Conservation (phyloP, 2,797 vertebrate genomes). For the Anguilla megastoma region DNA sequence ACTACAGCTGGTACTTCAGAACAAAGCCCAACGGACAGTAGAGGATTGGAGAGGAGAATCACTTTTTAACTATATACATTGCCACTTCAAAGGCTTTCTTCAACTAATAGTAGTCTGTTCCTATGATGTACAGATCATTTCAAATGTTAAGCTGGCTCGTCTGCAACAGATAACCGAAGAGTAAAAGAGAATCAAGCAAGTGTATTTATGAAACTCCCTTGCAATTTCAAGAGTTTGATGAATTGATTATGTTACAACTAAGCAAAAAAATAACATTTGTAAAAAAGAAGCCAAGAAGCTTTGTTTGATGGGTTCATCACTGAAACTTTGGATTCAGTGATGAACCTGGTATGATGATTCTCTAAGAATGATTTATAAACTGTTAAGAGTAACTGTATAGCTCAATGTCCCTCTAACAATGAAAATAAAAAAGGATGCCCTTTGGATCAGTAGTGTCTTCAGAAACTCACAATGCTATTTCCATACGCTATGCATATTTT, state of each 20-base stretch:
- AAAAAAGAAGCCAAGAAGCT: neutral
- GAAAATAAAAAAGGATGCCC: neutral
- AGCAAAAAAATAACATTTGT: neutral
- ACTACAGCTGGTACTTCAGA: neutral
- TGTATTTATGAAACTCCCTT: neutral
- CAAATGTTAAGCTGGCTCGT: neutral
- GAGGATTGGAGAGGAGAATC: neutral
- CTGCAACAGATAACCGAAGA: neutral
- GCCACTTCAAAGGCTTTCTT: neutral
- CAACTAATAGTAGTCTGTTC: neutral
- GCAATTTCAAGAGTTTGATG: too few relatives aligned
- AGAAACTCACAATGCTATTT: neutral
- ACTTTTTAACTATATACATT: neutral
- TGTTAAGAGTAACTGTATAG: neutral
- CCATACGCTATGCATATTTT: neutral
- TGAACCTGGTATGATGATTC: neutral
- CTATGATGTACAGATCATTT: neutral
- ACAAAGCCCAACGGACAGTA: neutral
- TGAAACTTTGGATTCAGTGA: neutral
- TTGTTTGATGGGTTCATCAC: neutral
- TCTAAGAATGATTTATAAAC: slow-evolving; percentile 23
- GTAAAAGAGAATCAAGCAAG: neutral
- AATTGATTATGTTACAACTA: neutral
- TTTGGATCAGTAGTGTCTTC: neutral
- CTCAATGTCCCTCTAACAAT: slow-evolving; percentile 12